Base-by-base conservation (phyloP, 2,888 invertebrate species). In the Caenorhabditis japonica region DNA sequence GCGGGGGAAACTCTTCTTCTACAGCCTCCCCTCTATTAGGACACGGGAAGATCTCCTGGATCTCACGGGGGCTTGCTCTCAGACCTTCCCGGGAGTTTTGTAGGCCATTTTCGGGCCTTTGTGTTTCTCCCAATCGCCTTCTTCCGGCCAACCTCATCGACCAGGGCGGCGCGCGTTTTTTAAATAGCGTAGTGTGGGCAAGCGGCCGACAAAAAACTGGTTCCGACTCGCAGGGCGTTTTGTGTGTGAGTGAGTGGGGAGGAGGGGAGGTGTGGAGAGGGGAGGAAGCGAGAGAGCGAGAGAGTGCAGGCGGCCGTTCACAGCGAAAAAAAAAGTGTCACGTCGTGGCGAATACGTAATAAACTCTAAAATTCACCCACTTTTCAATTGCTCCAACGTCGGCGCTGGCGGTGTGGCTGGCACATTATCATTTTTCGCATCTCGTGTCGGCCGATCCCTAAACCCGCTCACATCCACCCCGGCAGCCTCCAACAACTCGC, bases 31-130 rank as follows among this genome's bases (percentile, higher is more conserved):
- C 56, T 62, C 72, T 68, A 72, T 71, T 41, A 73, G 62, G 76
- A 66, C 21, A 64, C 19, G 46, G 55, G 69, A 64, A 68, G 72
- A 70, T 77, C 76, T 81, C 72, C 81, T 81, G 64, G 68, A 70
- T 75, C 70, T 68, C 74, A 55, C 72, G 7, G 39, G 70, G 76
- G 75, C 81, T 68, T 76, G 66, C 56, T 81, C 81, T 81, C 81
- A 81, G 81, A 81, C 81, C 81, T 81, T 81, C 81, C 81, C 79
- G 81, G 79, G 79, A 76, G 70, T 64, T 44, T 51, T 58, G 51
- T 30, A 77, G 78, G 60, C 41, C 64, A 76, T 38, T 5, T 41
- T 12, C 12, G 52, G 56, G 56, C 73, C 81, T 79, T 76, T 77
- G 79, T 41, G 81, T 81, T 44, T 53, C 61, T 55, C 71, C 60